A percentile compares a stretch with the other conserved stretches of the same genome.
phyloP scores from a whole-genome alignment of 2,113 vertebrate species.

The Myiopsitta monachus region DNA sequence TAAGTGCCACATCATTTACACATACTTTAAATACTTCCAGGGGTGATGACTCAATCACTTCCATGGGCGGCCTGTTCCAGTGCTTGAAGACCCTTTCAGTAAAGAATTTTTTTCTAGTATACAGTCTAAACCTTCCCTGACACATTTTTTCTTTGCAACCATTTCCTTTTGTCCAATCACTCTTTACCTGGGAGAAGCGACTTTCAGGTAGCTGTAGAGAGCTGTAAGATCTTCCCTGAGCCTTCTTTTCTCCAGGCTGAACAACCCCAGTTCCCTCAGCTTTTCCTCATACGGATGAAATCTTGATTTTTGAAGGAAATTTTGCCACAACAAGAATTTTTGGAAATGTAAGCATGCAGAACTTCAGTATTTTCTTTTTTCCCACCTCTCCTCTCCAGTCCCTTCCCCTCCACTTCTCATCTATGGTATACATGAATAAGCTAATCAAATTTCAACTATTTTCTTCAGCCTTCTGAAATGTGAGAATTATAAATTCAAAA shows the following conservation, averaged over 20 bases:
- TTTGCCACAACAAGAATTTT: background rate
- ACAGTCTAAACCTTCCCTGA: background rate
- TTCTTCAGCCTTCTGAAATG: background rate
- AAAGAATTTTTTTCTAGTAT: background rate
- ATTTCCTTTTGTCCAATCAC: background rate
- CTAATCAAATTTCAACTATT: background rate
- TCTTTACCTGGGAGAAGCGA: background rate
- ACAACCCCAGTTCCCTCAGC: background rate
- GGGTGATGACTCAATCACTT: background rate
- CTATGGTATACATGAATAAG: background rate
- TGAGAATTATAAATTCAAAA: background rate
- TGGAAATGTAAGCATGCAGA: background rate
- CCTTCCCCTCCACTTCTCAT: background rate
- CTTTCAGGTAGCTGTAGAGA: background rate
- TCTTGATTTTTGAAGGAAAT: background rate
- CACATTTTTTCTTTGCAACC: background rate
- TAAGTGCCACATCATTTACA: background rate
- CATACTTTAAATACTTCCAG: background rate
- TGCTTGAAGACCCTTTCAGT: background rate
- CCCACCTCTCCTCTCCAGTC: background rate
- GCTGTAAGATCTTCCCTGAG: fast-evolving
- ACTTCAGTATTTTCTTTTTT: background rate
- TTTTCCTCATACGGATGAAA: background rate
- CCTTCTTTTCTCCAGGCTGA: background rate
- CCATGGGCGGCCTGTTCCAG: background rate